Evolutionary conservation across 2,113 vertebrate genomes (phyloP), one percentile per base, ranked within the genome.

Genomic region (Struthio camelus): DNA sequence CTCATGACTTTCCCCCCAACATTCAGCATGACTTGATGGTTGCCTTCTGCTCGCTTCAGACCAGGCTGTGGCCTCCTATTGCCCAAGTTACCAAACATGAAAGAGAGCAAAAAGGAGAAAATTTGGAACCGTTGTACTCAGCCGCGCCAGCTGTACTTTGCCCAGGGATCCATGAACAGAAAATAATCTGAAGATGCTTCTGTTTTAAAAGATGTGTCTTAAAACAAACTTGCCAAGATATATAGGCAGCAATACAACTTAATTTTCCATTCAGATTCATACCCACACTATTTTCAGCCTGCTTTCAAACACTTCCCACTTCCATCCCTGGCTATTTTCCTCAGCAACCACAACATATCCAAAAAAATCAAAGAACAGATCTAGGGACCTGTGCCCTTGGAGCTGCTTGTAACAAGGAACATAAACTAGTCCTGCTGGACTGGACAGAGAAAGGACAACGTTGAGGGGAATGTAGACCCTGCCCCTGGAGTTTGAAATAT

Each of bases 381-480:
- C 11, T 14, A 59, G 30, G 10, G 30, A 66, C 17, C 0, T 0
- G 2, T 58, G 15, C 9, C 20, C 36, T 40, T 0, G 0, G 15
- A 53, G 5, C 2, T 5, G 6, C n/a, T 6, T 27, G 7, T 36
- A 62, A 66, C 40, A 66, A 83, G 54, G 34, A 85, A 66, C 10
- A 69, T 10, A 50, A 50, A 38, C 14, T 51, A 72, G 18, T 38
- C 14, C 14, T 65, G 34, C 9, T 28, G 25, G n/a, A 51, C 30
- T 16, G 16, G 20, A 38, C 23, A 62, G 1, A 0, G 61, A n/a
- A 84, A 80, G 66, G 14, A 27, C 1, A 51, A 16, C 5, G 12
- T 5, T 64, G 34, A 88, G 30, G 6, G 10, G 34, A 14, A 38
- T 0, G 1, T 15, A 70, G 42, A 38, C 54, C 36, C 46, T 69